A percentile compares a stretch with the other conserved stretches of the same genome.
Evolutionary conservation across 2,888 invertebrate genomes (phyloP).

Genomic region (Torymus texanus): DNA sequence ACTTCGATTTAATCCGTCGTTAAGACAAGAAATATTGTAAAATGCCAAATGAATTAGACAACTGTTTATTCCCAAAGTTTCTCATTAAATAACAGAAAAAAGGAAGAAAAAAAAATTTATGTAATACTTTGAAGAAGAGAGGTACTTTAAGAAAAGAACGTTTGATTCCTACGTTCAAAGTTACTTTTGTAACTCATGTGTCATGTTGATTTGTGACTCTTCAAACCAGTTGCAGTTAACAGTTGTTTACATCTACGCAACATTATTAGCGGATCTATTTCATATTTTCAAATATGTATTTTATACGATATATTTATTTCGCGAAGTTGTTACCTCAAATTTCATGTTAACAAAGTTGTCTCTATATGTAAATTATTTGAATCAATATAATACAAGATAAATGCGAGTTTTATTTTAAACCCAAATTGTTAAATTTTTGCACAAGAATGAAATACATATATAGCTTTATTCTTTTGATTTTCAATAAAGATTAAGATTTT

Average conservation of each 20-base stretch:
- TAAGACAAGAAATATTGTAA: constrained; percentile 43
- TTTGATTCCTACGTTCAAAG: constrained; percentile 35
- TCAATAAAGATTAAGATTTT: constrained; percentile 28
- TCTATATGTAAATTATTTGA: constrained; percentile 53
- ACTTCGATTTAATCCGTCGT: constrained; percentile 44
- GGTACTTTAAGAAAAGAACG: constrained; percentile 23
- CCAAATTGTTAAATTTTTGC: constrained; percentile 29
- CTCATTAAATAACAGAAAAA: constrained; percentile 26
- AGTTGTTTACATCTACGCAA: constrained; percentile 41
- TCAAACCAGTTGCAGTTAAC: constrained; percentile 40
- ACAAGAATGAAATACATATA: constrained; percentile 11
- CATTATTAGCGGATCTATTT: constrained; percentile 54
- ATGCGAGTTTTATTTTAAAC: constrained; percentile 42
- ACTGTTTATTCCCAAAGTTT: constrained; percentile 40
- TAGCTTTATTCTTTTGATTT: constrained; percentile 16
- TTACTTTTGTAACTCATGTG: constrained; percentile 46
- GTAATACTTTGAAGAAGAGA: constrained; percentile 13
- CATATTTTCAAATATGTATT: constrained; percentile 57
- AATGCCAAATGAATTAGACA: constrained; percentile 56
- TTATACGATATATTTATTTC: constrained; percentile 57
- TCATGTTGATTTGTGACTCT: constrained; percentile 33
- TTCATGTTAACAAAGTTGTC: constrained; percentile 53
- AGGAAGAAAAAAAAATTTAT: constrained; percentile 1
- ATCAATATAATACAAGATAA: constrained; percentile 44
- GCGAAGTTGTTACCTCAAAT: constrained; percentile 52